These are phyloP conservation scores for Pseudococcus viburni DNA, from an alignment of 2,888 invertebrate genomes.

Conservation along the genomic window DNA sequence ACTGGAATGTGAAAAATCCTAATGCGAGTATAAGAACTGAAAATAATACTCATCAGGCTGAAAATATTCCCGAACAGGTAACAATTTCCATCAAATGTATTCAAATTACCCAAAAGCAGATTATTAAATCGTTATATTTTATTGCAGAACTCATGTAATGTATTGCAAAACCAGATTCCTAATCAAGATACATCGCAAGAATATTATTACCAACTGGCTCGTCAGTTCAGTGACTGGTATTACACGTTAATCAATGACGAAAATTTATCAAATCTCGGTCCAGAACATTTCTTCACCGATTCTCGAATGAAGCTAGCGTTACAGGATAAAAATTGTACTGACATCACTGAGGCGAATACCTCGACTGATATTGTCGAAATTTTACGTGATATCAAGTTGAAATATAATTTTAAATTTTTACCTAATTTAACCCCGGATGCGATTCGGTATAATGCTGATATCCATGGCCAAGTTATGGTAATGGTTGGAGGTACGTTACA, in stretches of 20 bases:
- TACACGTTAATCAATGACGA: constrained; percentile 73
- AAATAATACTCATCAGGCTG: neutral
- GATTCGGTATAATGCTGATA: constrained; percentile 75
- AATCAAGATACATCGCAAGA: neutral
- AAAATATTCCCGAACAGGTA: neutral
- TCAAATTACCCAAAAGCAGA: neutral
- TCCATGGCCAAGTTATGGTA: constrained; percentile 77
- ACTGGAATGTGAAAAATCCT: constrained; percentile 71
- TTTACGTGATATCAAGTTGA: constrained; percentile 71
- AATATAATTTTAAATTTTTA: constrained; percentile 75
- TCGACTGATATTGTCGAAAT: constrained; percentile 71
- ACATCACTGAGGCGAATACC: constrained; percentile 69
- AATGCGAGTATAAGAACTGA: neutral
- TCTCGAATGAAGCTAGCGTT: constrained; percentile 72
- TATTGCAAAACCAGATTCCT: neutral
- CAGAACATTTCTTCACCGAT: constrained; percentile 76
- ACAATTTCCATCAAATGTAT: neutral
- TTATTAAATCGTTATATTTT: neutral
- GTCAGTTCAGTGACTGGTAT: constrained; percentile 77
- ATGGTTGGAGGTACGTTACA: constrained; percentile 79
- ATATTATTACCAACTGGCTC: constrained; percentile 72
- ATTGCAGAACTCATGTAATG: neutral
- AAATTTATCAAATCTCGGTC: constrained; percentile 70
- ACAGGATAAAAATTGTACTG: constrained; percentile 69
- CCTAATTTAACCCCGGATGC: constrained; percentile 76